phyloP scores from a whole-genome alignment of 1,140 invertebrate species.

The Drosophila jambulina region DNA sequence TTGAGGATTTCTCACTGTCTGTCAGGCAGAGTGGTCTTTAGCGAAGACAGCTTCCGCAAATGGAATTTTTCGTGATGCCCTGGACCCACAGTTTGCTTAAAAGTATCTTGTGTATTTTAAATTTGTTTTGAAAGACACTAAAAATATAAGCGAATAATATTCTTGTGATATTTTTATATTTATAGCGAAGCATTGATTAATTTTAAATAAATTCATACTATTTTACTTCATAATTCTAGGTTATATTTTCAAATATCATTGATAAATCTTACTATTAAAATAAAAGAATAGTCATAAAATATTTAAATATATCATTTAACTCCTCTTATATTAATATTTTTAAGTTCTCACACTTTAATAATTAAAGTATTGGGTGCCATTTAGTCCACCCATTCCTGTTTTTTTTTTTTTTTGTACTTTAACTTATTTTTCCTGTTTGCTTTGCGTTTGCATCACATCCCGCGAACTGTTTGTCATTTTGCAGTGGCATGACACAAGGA shows the following conservation, averaged over 20 bases:
- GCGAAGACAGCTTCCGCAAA: conserved; percentile 32
- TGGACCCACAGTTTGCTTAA: no score
- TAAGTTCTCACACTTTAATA: neutral
- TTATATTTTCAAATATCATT: neutral
- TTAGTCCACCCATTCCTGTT: neutral
- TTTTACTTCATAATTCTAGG: neutral
- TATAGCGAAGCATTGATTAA: fast-evolving
- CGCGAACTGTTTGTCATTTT: conserved; percentile 74
- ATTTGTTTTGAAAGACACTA: neutral
- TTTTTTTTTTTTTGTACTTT: neutral
- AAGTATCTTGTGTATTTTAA: neutral
- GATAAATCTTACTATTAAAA: neutral
- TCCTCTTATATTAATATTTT: neutral
- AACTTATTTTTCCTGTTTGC: conserved; percentile 24
- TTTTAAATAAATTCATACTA: fast-evolving
- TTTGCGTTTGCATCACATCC: conserved; percentile 40
- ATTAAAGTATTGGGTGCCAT: conserved; percentile 14
- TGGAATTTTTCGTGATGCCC: conserved; percentile 43
- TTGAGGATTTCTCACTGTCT: conserved; percentile 37
- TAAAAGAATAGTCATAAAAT: neutral
- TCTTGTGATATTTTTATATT: no score
- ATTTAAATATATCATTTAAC: neutral
- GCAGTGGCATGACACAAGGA: conserved; percentile 64
- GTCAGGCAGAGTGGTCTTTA: conserved; percentile 39
- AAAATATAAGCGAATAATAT: neutral